Percentiles rank a stretch among this genome's conserved stretches.
Conservation (phyloP, 2,797 vertebrate genomes). For the Enteromius unitaeniatus region DNA sequence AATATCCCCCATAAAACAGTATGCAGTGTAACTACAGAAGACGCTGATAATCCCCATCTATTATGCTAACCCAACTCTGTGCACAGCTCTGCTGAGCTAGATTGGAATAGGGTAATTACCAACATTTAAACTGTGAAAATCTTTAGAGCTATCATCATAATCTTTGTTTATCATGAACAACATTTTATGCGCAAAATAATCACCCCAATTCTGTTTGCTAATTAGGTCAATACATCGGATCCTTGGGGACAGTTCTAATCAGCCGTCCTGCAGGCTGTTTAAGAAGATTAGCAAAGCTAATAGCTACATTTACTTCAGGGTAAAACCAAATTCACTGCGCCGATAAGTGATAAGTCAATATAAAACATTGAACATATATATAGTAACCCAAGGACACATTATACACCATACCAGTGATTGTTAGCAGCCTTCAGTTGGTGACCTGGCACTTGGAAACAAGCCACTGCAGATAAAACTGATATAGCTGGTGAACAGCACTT, state of each 20-base stretch:
- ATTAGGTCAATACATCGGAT: conserved; percentile 62
- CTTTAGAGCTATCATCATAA: conserved; percentile 56
- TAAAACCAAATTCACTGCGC: conserved; percentile 27
- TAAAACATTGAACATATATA: not conserved
- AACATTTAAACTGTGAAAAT: conserved; percentile 55
- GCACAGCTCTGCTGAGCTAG: conserved; percentile 51
- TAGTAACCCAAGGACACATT: not conserved
- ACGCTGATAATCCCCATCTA: conserved; percentile 36
- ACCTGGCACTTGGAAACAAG: conserved; percentile 7
- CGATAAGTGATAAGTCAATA: conserved; percentile 18
- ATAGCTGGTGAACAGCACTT: not conserved
- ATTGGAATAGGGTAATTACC: conserved; percentile 57
- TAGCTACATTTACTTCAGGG: conserved; percentile 19
- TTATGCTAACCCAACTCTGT: conserved; percentile 37
- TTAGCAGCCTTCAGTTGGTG: not conserved
- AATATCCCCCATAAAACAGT: conserved; percentile 35
- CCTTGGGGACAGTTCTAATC: conserved; percentile 57
- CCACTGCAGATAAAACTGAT: not conserved
- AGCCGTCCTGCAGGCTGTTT: conserved; percentile 47
- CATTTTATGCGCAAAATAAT: conserved; percentile 59
- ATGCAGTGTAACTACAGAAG: conserved; percentile 40
- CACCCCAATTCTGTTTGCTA: conserved; percentile 50
- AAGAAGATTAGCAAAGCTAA: conserved; percentile 50
- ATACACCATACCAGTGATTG: not conserved
- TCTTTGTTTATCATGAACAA: conserved; percentile 55